Evolutionary conservation across 1,140 invertebrate genomes (phyloP), one percentile per base, ranked within the genome.

Genomic region (Caenorhabditis remanei): DNA sequence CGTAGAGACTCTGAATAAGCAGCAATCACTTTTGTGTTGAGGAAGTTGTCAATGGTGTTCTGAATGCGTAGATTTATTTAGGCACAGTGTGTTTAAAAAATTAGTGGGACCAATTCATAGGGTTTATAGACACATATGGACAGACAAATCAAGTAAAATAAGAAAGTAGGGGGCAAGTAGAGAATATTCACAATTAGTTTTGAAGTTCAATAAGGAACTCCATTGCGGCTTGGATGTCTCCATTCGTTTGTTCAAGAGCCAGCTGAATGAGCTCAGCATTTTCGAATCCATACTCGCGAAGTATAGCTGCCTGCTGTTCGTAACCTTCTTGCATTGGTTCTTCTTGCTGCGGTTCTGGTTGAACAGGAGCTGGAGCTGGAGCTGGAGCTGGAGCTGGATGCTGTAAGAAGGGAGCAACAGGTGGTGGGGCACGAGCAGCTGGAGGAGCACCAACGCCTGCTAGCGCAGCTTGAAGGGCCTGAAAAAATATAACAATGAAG

Each of bases 271-370:
- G 46, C 4, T 79, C 71, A 9, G 13, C 21, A n/a, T 79, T 79
- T 50, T 79, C 71, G 24, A 79, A 79, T 32, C 71, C 71, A 14
- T 43, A 79, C 46, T 79, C 71, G 5, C 46, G 71, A 24, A 79
- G 71, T 19, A 11, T 24, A 1, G 43, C 71, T 6, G 46, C 46
- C 53, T 79, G 71, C n/a, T 79, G 71, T 53, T 79, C 71, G 21
- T 79, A 79, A 53, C 71, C 71, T 53, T 79, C 46, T n/a, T 79
- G 71, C 71, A 79, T 79, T 2, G 71, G 71, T 8, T 50, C 71
- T 21, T 79, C 71, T 50, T 19, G 19, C n/a, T 79, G 71, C 46
- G 6, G 67, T 0, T 6, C 0, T 58, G 63, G 63, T 40, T 65
- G 63, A 7, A 65, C 63, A 40, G 65, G 40, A 71, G 41, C 41